phyloP scores from a whole-genome alignment of 2,888 invertebrate species.

The Amphipyra berbera region DNA sequence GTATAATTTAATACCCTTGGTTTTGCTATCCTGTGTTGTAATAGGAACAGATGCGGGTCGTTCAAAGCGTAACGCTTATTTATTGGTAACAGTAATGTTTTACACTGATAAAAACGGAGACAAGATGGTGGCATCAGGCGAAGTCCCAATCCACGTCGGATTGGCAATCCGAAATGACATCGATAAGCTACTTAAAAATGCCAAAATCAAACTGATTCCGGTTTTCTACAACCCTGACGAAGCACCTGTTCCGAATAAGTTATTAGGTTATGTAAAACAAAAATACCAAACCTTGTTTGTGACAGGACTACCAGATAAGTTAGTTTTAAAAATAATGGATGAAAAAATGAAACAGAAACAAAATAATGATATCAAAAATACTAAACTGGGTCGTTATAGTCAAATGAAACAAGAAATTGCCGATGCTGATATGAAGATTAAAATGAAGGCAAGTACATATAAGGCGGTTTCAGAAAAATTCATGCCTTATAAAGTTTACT shows the following conservation, averaged over 20 bases:
- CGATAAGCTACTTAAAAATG: neutral
- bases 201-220: constrained; percentile 10
- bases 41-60: neutral
- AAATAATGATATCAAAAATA: too few relatives aligned
- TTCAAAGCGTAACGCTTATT: neutral
- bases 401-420: neutral
- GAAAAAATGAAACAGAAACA: too few relatives aligned
- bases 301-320: constrained; percentile 8
- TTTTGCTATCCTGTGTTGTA: constrained; percentile 5
- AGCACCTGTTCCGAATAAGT: neutral
- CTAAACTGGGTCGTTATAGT: neutral
- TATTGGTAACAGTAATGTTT: constrained; percentile 32
- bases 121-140: constrained; percentile 9
- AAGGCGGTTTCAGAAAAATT: neutral
- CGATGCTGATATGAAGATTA: too few relatives aligned
- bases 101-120: constrained; percentile 34
- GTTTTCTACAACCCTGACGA: neutral
- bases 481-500: constrained; percentile 45
- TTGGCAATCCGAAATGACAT: constrained; percentile 14
- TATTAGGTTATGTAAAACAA: constrained; percentile 2
- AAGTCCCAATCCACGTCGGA: neutral
- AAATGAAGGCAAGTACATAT: too few relatives aligned
- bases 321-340: too few relatives aligned
- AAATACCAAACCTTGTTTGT: constrained; percentile 8
- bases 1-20: constrained; percentile 10